Conservation (phyloP, 2,113 vertebrate genomes). For the Apistogramma diplotaenia region DNA sequence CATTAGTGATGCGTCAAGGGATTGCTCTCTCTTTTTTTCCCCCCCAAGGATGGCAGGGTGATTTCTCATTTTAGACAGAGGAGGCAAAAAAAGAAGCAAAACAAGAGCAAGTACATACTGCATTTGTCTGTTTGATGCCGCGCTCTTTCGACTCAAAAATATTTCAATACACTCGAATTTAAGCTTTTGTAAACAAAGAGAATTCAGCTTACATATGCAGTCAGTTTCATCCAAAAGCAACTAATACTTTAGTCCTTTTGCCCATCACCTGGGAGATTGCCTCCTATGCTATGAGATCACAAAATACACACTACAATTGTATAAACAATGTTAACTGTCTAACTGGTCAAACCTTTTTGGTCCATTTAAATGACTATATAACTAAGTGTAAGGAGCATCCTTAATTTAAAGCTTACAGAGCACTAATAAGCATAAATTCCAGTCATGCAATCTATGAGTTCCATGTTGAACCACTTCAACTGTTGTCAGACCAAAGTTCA, state of each 20-base stretch:
- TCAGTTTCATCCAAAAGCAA: neutral
- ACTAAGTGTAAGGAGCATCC: neutral
- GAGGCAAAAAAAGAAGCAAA: neutral
- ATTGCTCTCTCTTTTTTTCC: neutral
- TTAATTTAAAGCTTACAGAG: neutral
- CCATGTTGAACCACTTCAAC: neutral
- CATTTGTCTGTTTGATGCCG: neutral
- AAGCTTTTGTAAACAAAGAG: neutral
- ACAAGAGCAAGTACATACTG: neutral
- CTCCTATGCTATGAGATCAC: neutral
- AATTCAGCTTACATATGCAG: neutral
- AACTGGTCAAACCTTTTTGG: neutral
- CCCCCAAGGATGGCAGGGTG: neutral
- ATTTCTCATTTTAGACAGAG: conserved; percentile 12
- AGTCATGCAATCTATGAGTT: neutral
- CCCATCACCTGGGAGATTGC: neutral
- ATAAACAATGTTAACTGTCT: neutral
- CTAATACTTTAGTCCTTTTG: neutral
- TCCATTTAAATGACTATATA: neutral
- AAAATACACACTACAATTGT: neutral
- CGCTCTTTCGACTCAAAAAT: neutral
- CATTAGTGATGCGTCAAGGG: conserved; percentile 59
- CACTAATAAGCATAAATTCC: neutral
- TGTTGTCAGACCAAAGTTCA: neutral
- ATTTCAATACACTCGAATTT: neutral